Percentiles rank a stretch among this genome's conserved stretches.
Evolutionary conservation across 2,888 invertebrate species (phyloP).

Genomic region (Acrocyrtus sp.): DNA sequence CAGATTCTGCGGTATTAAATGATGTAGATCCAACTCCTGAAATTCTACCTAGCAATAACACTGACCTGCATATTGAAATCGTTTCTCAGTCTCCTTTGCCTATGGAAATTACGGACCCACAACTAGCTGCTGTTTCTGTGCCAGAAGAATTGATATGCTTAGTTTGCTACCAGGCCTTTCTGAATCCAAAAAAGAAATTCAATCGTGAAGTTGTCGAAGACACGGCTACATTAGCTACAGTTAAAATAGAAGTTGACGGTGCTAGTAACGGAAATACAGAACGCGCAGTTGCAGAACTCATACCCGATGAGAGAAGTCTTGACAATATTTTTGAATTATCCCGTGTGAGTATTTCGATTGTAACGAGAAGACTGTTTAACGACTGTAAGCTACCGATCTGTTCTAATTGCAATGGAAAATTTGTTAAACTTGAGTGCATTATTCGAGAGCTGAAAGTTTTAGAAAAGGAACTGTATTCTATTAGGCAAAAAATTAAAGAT

Average conservation of each 20-base stretch:
- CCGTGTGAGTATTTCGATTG: conserved; percentile 42
- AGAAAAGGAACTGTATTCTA: conserved; percentile 17
- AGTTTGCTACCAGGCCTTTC: conserved; percentile 36
- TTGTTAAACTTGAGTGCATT: conserved; percentile 22
- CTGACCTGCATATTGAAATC: too few species aligned
- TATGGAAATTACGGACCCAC: too few species aligned
- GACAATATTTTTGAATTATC: conserved; percentile 38
- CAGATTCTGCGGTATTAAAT: too few species aligned
- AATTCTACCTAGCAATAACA: too few species aligned
- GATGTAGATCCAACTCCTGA: too few species aligned
- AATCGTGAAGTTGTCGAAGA: too few species aligned
- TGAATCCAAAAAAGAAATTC: conserved; percentile 12
- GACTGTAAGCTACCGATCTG: conserved; percentile 33
- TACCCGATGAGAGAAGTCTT: conserved; percentile 21
- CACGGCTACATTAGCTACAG: too few species aligned
- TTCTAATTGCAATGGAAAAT: conserved; percentile 13
- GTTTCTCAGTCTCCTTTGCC: too few species aligned
- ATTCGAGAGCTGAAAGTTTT: conserved; percentile 27
- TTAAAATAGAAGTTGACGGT: not conserved
- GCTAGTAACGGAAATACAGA: too few species aligned
- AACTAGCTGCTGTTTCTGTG: too few species aligned
- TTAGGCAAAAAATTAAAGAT: conserved; percentile 35
- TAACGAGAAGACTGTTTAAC: conserved; percentile 31
- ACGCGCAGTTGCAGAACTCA: too few species aligned
- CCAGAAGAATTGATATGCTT: conserved; percentile 32